Conservation (phyloP, 2,797 vertebrate genomes). For the Malurus leucopterus region DNA sequence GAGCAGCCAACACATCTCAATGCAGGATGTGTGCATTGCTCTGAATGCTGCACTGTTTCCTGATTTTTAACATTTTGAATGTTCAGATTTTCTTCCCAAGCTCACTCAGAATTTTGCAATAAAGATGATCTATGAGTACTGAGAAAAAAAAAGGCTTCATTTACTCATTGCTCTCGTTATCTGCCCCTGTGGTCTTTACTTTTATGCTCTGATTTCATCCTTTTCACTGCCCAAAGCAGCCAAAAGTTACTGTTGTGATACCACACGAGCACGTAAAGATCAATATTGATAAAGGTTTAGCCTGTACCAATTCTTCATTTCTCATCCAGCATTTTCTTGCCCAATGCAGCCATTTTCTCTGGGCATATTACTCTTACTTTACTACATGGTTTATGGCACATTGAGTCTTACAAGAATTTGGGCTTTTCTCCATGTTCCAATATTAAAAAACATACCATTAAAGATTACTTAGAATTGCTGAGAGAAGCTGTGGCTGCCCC, state of each 20-base stretch:
- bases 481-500: background rate
- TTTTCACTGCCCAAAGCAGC: background rate
- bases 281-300: background rate
- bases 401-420: background rate
- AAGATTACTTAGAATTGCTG: background rate
- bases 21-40: background rate
- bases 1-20: fast-evolving
- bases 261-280: background rate
- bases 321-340: background rate
- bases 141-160: background rate
- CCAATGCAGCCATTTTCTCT: background rate
- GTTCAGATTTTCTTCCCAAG: background rate
- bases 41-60: background rate
- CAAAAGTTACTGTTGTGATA: background rate
- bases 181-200: background rate
- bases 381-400: background rate
- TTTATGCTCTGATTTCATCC: background rate
- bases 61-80: background rate
- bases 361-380: background rate
- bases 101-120: background rate
- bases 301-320: background rate
- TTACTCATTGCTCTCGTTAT: background rate
- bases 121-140: background rate
- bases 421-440: background rate
- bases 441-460: background rate